Evolutionary conservation across 2,888 invertebrate genomes (phyloP).

Genomic region (Bursaphelenchus okinawaensis): DNA sequence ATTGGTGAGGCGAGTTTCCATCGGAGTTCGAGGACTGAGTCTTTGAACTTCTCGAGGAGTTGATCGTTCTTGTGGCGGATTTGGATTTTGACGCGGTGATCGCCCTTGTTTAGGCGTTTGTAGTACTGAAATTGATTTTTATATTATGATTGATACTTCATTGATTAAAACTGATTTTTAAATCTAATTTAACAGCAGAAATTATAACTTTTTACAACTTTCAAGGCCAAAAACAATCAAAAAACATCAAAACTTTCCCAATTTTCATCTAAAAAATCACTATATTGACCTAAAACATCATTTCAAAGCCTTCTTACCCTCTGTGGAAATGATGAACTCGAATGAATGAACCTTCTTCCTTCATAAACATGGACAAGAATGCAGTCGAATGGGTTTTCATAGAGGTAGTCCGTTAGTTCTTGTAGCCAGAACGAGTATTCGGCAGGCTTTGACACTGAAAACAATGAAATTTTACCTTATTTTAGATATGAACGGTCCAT

Average conservation of each 20-base stretch:
- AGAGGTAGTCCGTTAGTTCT: constrained; percentile 78
- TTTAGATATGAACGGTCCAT: too few species aligned
- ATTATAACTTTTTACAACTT: too few species aligned
- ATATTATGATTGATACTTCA: too few species aligned
- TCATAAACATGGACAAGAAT: constrained; percentile 93
- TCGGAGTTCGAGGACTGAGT: constrained; percentile 65
- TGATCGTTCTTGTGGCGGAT: constrained; percentile 82
- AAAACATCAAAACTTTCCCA: too few species aligned
- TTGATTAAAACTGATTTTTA: too few species aligned
- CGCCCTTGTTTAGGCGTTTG: constrained; percentile 87
- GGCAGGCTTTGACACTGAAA: constrained; percentile 40
- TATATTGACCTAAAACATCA: too few species aligned
- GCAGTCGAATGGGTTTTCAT: constrained; percentile 90
- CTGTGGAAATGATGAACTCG: constrained; percentile 82
- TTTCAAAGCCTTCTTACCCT: too few species aligned
- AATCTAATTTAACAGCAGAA: too few species aligned
- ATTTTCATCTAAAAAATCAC: too few species aligned
- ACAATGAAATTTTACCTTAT: too few species aligned
- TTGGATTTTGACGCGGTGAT: constrained; percentile 79
- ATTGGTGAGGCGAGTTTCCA: constrained; percentile 73
- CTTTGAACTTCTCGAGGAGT: constrained; percentile 72
- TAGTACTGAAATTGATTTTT: constrained; percentile 66
- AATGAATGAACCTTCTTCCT: constrained; percentile 78
- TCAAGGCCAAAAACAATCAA: too few species aligned
- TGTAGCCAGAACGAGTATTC: constrained; percentile 59